These are phyloP conservation scores for Muscicapa comitata DNA, from an alignment of 2,797 vertebrate species.

Conservation along the genomic window DNA sequence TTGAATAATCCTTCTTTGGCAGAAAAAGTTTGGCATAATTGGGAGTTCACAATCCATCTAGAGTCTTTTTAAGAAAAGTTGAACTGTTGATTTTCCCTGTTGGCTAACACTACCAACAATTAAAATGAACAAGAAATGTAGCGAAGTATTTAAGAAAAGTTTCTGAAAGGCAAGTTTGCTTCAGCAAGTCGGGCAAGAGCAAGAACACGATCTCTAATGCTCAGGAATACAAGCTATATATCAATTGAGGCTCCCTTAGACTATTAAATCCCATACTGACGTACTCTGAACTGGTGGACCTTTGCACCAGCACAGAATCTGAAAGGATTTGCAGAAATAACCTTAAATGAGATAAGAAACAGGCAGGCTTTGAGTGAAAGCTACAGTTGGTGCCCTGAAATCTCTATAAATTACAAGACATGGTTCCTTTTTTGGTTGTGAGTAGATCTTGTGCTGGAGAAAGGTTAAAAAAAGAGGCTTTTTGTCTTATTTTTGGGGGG, in stretches of 20 bases:
- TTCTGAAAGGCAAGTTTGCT: background rate
- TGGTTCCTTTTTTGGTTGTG: background rate
- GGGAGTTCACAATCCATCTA: background rate
- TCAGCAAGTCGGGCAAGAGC: background rate
- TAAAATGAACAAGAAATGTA: background rate
- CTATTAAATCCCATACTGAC: background rate
- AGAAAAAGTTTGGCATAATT: background rate
- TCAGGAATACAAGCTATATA: background rate
- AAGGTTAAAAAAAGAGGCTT: background rate
- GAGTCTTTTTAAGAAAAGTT: background rate
- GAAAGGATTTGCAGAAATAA: background rate
- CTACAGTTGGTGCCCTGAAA: background rate
- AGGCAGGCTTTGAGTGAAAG: background rate
- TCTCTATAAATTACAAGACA: background rate
- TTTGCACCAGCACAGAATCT: background rate
- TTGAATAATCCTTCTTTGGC: background rate
- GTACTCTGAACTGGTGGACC: background rate
- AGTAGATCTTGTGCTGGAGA: background rate
- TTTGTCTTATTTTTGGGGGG: rapidly evolving
- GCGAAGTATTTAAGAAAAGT: background rate
- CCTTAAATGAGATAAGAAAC: background rate
- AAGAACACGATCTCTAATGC: background rate
- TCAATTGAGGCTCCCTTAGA: background rate
- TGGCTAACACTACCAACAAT: background rate
- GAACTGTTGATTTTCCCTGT: background rate